Evolutionary conservation across 2,888 invertebrate genomes (phyloP).

Genomic region (Halocaridina rubra): DNA sequence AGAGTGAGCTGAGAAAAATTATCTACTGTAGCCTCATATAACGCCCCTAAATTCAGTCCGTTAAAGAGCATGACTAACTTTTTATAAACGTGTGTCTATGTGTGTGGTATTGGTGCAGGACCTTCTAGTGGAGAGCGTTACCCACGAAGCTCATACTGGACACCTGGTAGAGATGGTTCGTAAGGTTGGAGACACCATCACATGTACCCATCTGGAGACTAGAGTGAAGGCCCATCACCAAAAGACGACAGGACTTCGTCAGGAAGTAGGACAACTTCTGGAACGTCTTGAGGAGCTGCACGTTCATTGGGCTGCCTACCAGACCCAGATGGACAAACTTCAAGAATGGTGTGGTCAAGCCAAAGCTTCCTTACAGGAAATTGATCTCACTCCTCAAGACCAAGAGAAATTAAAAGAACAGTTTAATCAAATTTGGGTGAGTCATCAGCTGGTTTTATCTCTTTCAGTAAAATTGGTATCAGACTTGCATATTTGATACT

Average conservation of each 20-base stretch:
- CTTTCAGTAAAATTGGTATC: background rate
- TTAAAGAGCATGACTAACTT: slow-evolving; percentile 40
- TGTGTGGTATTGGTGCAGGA: slow-evolving; percentile 49
- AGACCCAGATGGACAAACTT: slow-evolving; percentile 61
- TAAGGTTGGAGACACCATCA: slow-evolving; percentile 54
- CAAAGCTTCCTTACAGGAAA: slow-evolving; percentile 29
- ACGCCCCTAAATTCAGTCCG: too few relatives aligned
- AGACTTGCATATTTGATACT: too few relatives aligned
- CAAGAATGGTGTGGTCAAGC: slow-evolving; percentile 62
- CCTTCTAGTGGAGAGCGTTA: slow-evolving; percentile 61
- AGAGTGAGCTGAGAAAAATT: too few relatives aligned
- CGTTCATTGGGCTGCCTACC: slow-evolving; percentile 62
- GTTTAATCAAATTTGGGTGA: slow-evolving; percentile 63
- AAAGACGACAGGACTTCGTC: slow-evolving; percentile 41
- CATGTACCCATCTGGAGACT: slow-evolving; percentile 58
- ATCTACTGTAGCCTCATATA: too few relatives aligned
- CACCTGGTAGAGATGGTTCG: slow-evolving; percentile 55
- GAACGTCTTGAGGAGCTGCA: slow-evolving; percentile 61
- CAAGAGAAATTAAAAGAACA: slow-evolving; percentile 56
- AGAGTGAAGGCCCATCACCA: slow-evolving; percentile 53
- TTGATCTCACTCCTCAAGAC: slow-evolving; percentile 44
- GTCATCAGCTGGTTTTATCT: background rate
- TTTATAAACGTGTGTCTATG: slow-evolving; percentile 14
- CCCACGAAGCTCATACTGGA: slow-evolving; percentile 60
- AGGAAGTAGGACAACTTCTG: slow-evolving; percentile 50